Base-by-base conservation (phyloP, 2,113 vertebrate genomes). In the Menidia beryllina region DNA sequence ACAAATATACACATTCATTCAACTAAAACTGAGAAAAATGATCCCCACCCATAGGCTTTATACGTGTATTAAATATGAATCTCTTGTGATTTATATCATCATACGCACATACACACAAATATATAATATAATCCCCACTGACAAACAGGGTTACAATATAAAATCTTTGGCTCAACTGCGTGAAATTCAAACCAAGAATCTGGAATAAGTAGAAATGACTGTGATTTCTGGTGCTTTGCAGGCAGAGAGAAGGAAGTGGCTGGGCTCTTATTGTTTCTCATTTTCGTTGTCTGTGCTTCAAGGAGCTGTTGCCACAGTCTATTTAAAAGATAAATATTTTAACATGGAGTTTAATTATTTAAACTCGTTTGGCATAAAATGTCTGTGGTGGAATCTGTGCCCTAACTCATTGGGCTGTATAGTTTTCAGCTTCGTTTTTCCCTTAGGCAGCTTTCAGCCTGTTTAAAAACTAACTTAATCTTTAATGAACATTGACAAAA, bases 261-360 rank as follows among this genome's bases (percentile, higher is more conserved):
- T 72, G 20, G 15, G 25, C 2, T 34, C 11, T 19, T 49, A 58
- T 63, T 43, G 47, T 51, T 47, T 60, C 17, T 12, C 10, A 14
- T 27, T 2, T 11, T 7, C 4, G 0, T 56, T 23, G 39, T 12
- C 5, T 3, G n/a, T 38, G 23, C 34, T 9, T 26, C 17, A 0
- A 3, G 0, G 39, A 39, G 10, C 20, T 38, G 38, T 24, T 24
- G 12, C 30, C 15, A 14, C 20, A 51, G 12, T 8, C 4, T 26
- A 45, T 52, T 34, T 62, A 15, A 24, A 43, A 43, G 17, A 14
- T 43, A 43, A 43, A 43, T 20, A 24, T 47, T 26, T 19, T 17
- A 25, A 39, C 6, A 71, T 26, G 17, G 2, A 50, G 24, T 13
- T 43, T 45, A 23, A 62, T 64, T 41, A 65, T 59, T 75, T 6